Evolutionary conservation across 1,140 invertebrate genomes (phyloP).

Genomic region (Anastrepha ludens): DNA sequence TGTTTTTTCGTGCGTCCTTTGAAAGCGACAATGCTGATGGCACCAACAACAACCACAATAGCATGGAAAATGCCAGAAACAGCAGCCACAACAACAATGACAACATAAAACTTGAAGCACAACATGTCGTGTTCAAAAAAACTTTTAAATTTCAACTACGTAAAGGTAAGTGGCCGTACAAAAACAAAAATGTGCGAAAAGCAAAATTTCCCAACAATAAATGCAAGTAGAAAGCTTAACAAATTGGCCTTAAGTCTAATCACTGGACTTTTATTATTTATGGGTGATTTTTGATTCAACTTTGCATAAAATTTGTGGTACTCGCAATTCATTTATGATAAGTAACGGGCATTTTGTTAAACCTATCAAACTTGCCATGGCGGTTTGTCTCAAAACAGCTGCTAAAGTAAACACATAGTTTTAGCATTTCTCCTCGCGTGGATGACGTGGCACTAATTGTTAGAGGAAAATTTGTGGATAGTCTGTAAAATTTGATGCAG

Average conservation of each 20-base stretch:
- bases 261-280: not conserved
- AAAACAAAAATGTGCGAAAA: too few relatives aligned
- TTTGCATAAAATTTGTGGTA: constrained; percentile 51
- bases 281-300: not conserved
- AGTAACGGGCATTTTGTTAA: too few relatives aligned
- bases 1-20: constrained; percentile 57
- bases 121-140: constrained; percentile 57
- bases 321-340: too few relatives aligned
- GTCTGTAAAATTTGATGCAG: too few relatives aligned
- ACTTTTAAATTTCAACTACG: constrained; percentile 58
- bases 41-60: constrained; percentile 11
- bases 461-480: too few relatives aligned
- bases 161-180: constrained; percentile 54
- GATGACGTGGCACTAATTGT: too few relatives aligned
- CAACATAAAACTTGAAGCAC: constrained; percentile 55
- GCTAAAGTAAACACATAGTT: too few relatives aligned
- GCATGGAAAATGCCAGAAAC: not conserved
- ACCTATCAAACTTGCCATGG: too few relatives aligned
- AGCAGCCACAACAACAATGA: constrained; percentile 27
- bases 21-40: not conserved
- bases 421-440: too few relatives aligned
- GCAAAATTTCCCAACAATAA: not conserved
- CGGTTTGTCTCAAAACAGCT: too few relatives aligned
- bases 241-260: constrained; percentile 43
- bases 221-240: constrained; percentile 32